Evolutionary conservation across 2,113 vertebrate species (phyloP).

Genomic region (Phocoena sinus): DNA sequence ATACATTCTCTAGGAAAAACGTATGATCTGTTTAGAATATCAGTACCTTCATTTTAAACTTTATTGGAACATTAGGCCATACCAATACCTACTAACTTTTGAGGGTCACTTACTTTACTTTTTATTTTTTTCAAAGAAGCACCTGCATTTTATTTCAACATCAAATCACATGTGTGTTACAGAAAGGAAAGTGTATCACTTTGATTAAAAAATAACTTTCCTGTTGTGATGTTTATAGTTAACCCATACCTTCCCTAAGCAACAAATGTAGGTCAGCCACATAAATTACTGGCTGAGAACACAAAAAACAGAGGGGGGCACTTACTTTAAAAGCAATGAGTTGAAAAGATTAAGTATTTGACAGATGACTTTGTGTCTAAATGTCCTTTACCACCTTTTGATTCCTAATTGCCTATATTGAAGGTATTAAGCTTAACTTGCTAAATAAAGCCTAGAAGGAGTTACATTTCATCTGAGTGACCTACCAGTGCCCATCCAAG

Average conservation of each 20-base stretch:
- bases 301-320: not conserved
- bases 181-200: slow-evolving; percentile 79
- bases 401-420: slow-evolving; percentile 20
- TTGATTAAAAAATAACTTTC: slow-evolving; percentile 80
- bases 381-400: slow-evolving; percentile 42
- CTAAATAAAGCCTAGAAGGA: slow-evolving; percentile 49
- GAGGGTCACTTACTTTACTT: not conserved
- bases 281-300: not conserved
- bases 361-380: slow-evolving; percentile 28
- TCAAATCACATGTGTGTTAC: slow-evolving; percentile 83
- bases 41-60: slow-evolving; percentile 54
- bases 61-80: slow-evolving; percentile 33
- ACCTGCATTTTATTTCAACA: slow-evolving; percentile 86
- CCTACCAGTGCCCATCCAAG: not conserved
- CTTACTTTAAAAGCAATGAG: slow-evolving; percentile 52
- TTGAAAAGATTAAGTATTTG: slow-evolving; percentile 56
- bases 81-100: slow-evolving; percentile 35
- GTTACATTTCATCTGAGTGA: not conserved
- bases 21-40: slow-evolving; percentile 26
- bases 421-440: slow-evolving; percentile 38
- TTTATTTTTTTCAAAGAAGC: slow-evolving; percentile 74
- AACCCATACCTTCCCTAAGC: slow-evolving; percentile 64
- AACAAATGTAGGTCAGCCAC: not conserved
- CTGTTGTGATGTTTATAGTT: slow-evolving; percentile 66
- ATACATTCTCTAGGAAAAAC: not conserved